phyloP scores from a whole-genome alignment of 2,113 vertebrate species.

The Coracopsis vasa region DNA sequence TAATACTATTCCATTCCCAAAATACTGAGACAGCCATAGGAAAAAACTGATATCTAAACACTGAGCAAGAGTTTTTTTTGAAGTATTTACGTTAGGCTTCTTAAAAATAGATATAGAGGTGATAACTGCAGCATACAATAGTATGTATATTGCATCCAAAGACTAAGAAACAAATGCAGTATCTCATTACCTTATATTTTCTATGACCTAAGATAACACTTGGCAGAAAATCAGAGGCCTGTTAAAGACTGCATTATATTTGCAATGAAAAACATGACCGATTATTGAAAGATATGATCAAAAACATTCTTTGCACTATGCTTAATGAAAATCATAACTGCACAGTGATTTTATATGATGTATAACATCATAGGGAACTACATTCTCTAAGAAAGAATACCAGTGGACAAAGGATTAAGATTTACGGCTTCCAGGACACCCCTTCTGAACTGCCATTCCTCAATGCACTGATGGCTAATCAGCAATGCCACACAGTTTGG shows the following conservation, averaged over 20 bases:
- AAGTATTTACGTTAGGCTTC: neutral
- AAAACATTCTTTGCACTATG: neutral
- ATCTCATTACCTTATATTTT: neutral
- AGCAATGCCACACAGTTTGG: fast-evolving
- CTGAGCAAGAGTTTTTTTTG: neutral
- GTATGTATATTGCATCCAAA: neutral
- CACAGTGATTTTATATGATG: neutral
- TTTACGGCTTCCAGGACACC: neutral
- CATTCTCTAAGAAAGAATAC: neutral
- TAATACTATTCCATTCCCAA: neutral
- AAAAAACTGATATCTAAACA: slow-evolving; percentile 3
- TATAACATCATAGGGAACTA: neutral
- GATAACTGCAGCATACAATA: neutral
- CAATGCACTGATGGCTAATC: neutral
- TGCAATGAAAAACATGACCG: neutral
- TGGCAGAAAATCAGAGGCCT: neutral
- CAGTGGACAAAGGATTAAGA: neutral
- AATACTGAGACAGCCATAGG: neutral
- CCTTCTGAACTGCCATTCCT: neutral
- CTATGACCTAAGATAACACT: neutral
- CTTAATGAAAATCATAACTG: neutral
- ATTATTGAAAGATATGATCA: neutral
- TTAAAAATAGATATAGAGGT: neutral
- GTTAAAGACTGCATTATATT: neutral
- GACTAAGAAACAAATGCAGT: neutral